Base-by-base conservation (phyloP, 2,888 invertebrate species). In the Leptopilina drosophilae region DNA sequence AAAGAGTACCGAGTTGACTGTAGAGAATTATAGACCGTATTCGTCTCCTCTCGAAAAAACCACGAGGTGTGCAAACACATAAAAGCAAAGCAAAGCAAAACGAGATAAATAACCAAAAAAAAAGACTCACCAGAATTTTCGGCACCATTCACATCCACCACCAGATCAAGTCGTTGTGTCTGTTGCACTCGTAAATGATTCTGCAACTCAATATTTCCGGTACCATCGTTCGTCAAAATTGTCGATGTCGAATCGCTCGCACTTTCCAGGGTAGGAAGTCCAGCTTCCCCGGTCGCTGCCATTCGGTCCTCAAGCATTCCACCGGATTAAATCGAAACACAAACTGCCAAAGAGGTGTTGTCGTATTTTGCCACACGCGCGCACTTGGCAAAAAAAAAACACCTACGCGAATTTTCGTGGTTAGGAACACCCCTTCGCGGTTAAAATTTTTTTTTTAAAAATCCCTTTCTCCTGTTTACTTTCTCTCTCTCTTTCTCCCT, bases 251-350 rank as follows among this genome's bases (percentile, higher is more conserved):
- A 78, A 77, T 83, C 83, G 78, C 77, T 76, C 56, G 81, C 82
- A 62, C 77, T 83, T 73, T 78, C 80, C 78, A 78, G 81, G 82
- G 80, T 78, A 76, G 81, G 82, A 79, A 82, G 83, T 79, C 69
- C 80, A 78, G 82, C 73, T 80, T 80, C 67, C 81, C 81, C 80
- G 80, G 81, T 83, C 82, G 88, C 85, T 89, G 88, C 88, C 90
- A 91, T 90, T 90, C 88, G 88, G 85, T 84, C 87, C 87, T 90
- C 88, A 87, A 89, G 89, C 89, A 89, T 90, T 84, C 85, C 88
- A 85, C 82, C 56, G 33, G 69, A 53, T 69, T 69, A 46, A 26
- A 69, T 82, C 81, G 82, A 65, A 66, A n/a, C 75, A n/a, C 49
- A 69, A 20, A 49, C 53, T 76, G 33, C 42, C 53, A 64, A 20